phyloP scores from a whole-genome alignment of 2,888 invertebrate genomes.

The Hylaea fasciaria region DNA sequence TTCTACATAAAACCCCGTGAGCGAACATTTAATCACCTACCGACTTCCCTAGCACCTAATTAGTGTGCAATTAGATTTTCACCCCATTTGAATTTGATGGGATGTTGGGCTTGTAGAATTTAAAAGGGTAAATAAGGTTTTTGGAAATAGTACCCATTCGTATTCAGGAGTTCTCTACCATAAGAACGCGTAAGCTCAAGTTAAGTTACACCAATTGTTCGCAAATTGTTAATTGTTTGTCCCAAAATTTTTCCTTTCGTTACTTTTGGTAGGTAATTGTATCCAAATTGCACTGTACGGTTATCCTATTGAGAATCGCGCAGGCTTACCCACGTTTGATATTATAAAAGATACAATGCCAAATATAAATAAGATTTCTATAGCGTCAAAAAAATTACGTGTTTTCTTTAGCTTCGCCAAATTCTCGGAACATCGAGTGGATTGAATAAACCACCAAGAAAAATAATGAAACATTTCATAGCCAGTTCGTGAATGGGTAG shows the following conservation, averaged over 20 bases:
- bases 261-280: too few relatives aligned
- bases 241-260: too few relatives aligned
- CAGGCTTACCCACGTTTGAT: too few relatives aligned
- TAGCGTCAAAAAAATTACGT: slow-evolving; percentile 1
- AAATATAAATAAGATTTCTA: background rate
- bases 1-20: slow-evolving; percentile 30
- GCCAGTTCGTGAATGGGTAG: slow-evolving; percentile 17
- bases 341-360: background rate
- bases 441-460: slow-evolving; percentile 10
- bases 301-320: too few relatives aligned
- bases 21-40: slow-evolving; percentile 37
- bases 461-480: slow-evolving; percentile 22
- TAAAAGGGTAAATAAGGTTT: slow-evolving; percentile 33
- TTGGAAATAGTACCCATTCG: background rate
- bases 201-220: too few relatives aligned
- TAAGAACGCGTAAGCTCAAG: too few relatives aligned
- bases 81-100: slow-evolving; percentile 26
- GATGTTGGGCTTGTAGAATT: slow-evolving; percentile 15
- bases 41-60: slow-evolving; percentile 31
- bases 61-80: slow-evolving; percentile 21
- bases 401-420: background rate
- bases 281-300: too few relatives aligned
- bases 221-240: too few relatives aligned
- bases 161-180: too few relatives aligned
- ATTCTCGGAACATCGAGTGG: background rate